A percentile compares a stretch with the other conserved stretches of the same genome.
Evolutionary conservation across 2,888 invertebrate species (phyloP).

Genomic region (Mythimna albipuncta): DNA sequence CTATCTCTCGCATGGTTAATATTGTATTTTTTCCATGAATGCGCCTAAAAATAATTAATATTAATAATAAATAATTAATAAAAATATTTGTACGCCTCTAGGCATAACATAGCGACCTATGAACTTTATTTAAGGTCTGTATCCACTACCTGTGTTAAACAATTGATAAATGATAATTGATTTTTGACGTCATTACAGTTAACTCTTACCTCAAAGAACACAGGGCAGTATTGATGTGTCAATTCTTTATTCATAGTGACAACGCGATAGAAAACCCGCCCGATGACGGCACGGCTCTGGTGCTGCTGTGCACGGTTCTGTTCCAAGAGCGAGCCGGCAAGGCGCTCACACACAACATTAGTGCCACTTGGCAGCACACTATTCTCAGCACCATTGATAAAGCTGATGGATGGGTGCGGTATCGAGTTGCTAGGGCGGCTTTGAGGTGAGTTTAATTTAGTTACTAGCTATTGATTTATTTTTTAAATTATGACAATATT

Average conservation of each 20-base stretch:
- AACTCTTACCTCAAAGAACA: too few species aligned
- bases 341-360: constrained; percentile 89
- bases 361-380: constrained; percentile 81
- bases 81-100: too few species aligned
- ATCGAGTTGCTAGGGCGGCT: constrained; percentile 96
- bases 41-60: too few species aligned
- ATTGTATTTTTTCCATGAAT: too few species aligned
- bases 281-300: constrained; percentile 91
- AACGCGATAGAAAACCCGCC: constrained; percentile 69
- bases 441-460: constrained; percentile 89
- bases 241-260: constrained; percentile 54
- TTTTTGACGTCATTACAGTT: too few species aligned
- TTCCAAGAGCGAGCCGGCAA: constrained; percentile 95
- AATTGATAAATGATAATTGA: too few species aligned
- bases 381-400: constrained; percentile 84
- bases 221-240: neutral
- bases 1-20: too few species aligned
- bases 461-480: too few species aligned
- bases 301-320: constrained; percentile 95
- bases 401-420: constrained; percentile 95
- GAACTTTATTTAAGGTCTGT: too few species aligned
- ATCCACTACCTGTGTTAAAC: too few species aligned
- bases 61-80: too few species aligned
- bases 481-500: neutral
- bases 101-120: too few species aligned